phyloP scores from a whole-genome alignment of 2,888 invertebrate genomes.

The Cremastinae sp. region DNA sequence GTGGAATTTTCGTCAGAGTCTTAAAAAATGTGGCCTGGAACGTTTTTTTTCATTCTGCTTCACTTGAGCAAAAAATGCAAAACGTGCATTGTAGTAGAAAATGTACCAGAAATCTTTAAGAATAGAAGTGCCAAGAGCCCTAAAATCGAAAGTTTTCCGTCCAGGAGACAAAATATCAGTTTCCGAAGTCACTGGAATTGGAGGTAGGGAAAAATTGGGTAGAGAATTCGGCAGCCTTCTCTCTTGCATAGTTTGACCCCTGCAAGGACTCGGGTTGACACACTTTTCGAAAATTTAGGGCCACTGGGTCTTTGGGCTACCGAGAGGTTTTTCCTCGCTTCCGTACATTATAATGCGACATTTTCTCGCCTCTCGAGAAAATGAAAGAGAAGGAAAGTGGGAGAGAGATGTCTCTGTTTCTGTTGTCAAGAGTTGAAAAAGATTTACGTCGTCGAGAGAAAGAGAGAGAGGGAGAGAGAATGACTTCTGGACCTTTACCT shows the following conservation, averaged over 20 bases:
- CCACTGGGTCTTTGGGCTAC: conserved; percentile 66
- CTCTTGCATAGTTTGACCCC: conserved; percentile 31
- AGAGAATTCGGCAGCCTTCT: conserved; percentile 29
- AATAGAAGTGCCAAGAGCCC: conserved; percentile 40
- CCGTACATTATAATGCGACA: conserved; percentile 49
- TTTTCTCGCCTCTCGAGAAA: background rate
- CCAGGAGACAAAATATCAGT: conserved; percentile 9
- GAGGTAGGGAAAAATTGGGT: background rate
- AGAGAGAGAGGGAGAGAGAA: conserved; percentile 24
- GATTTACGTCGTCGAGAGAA: conserved; percentile 43
- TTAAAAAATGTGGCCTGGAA: no score
- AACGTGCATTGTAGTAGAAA: conserved; percentile 6
- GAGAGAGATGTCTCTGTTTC: conserved; percentile 10
- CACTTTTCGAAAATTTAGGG: conserved; percentile 68
- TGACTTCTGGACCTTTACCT: conserved; percentile 14
- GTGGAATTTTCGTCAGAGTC: no score
- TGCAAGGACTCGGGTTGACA: conserved; percentile 62
- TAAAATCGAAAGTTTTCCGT: conserved; percentile 63
- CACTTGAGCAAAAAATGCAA: background rate
- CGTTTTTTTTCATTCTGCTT: no score
- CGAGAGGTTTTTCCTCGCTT: conserved; percentile 38
- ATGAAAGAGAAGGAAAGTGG: no score
- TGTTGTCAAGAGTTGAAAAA: conserved; percentile 36
- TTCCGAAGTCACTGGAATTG: background rate
- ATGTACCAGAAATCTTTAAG: conserved; percentile 22